phyloP scores from a whole-genome alignment of 2,113 vertebrate species.

The Lampris megalopsis region DNA sequence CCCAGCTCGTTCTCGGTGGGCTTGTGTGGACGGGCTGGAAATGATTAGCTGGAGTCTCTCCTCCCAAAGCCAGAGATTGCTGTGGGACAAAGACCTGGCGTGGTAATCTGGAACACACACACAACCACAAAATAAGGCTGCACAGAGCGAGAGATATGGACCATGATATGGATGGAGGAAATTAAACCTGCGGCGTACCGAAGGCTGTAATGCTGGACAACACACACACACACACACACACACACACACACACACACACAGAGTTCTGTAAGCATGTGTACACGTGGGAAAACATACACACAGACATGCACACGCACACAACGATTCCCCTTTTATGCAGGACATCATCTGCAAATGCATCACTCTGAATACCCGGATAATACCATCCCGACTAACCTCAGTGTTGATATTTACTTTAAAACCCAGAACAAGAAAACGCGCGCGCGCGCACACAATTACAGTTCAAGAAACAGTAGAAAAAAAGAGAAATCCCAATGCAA shows the following conservation, averaged over 20 bases:
- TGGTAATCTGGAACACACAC: constrained; percentile 47
- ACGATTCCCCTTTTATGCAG: too few species aligned
- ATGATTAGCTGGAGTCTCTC: constrained; percentile 59
- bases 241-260: too few species aligned
- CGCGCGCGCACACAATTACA: background rate
- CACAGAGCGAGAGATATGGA: constrained; percentile 1
- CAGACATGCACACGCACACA: too few species aligned
- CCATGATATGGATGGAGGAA: constrained; percentile 2
- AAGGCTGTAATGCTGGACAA: background rate
- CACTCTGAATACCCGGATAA: background rate
- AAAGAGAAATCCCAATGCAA: background rate
- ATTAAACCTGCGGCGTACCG: too few species aligned
- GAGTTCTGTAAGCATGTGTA: too few species aligned
- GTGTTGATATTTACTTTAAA: background rate
- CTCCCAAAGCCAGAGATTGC: constrained; percentile 57
- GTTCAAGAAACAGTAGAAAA: background rate
- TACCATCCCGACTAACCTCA: background rate
- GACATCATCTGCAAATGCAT: constrained; percentile 29
- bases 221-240: background rate
- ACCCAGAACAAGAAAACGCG: background rate
- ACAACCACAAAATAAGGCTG: constrained; percentile 12
- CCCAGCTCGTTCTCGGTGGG: constrained; percentile 51
- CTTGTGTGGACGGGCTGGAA: constrained; percentile 64
- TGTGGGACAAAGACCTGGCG: constrained; percentile 65
- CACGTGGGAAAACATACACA: background rate